Percentiles rank a stretch among this genome's conserved stretches.
Evolutionary conservation across 2,113 vertebrate species (phyloP).

Genomic region (Tauraco erythrolophus): DNA sequence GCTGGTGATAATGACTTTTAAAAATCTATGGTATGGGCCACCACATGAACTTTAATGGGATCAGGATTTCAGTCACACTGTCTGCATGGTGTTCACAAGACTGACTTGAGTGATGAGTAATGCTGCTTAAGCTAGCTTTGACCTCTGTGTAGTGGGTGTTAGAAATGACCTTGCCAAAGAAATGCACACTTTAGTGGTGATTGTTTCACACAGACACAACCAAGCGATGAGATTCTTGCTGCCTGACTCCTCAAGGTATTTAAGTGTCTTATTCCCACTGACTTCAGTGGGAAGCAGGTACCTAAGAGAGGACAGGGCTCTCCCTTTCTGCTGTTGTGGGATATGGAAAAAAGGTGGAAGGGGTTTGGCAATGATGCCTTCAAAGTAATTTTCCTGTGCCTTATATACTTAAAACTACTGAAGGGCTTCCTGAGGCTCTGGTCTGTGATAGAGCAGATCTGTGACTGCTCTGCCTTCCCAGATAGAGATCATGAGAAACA

Average conservation of each 20-base stretch:
- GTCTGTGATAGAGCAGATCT: background rate
- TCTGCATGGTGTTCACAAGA: background rate
- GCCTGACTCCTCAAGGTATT: background rate
- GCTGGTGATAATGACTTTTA: background rate
- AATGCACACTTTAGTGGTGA: background rate
- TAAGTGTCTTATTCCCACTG: background rate
- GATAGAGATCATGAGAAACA: background rate
- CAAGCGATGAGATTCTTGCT: background rate
- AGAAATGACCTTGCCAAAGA: background rate
- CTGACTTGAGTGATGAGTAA: background rate
- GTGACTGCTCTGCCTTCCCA: background rate
- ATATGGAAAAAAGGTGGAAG: background rate
- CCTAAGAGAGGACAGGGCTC: background rate
- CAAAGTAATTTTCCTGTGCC: background rate
- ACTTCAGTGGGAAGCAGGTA: background rate
- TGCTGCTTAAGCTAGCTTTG: background rate
- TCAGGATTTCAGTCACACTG: background rate
- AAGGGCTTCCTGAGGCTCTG: background rate
- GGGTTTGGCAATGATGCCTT: background rate
- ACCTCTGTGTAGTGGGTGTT: background rate
- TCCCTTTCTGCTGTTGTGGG: background rate
- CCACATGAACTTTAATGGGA: fast-evolving
- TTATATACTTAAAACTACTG: background rate
- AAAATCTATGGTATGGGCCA: background rate
- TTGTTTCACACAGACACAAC: background rate